Base-by-base conservation (phyloP, 2,888 invertebrate genomes). In the Leptopterna dolabrata region DNA sequence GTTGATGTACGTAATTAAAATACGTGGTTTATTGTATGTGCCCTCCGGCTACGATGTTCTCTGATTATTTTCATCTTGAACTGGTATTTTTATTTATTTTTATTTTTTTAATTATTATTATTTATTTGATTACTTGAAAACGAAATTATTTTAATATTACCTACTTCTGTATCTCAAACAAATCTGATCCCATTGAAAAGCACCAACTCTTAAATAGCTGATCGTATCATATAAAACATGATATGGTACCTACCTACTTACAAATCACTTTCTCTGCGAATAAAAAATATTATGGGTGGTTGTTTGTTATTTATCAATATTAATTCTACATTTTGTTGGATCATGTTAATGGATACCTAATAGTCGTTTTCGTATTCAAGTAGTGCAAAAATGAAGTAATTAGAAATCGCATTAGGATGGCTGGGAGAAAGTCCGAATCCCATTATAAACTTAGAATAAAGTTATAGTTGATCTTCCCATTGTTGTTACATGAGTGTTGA, bases 401-500 rank as follows among this genome's bases (percentile, higher is more conserved):
- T 76, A 76, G 41, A n/a, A 30, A n/a, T 29, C 6, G 41, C 30
- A 6, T 63, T n/a, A 63, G 63, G 7, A 63, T 24, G 63, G n/a
- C 51, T 16, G 63, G 19, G 63, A 19, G 24, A 63, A 51, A 51
- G 16, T 51, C 51, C 51, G 63, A 63, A 27, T 63, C 63, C 63
- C 63, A 11, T 13, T 19, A 24, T 63, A 27, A 63, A 63, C 27
- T 24, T 27, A 63, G 63, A 27, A 63, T 27, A 73, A 73, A 71
- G 27, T 30, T 27, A 45, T 27, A 24, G 45, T 19, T 36, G 76
- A 19, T 78, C 78, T 78, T 78, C 27, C 78, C 47, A 51, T 6
- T 63, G 63, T 63, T 78, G 78, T 78, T 78, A 45, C 9, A 45
- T 78, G 27, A 78, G 41, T 45, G 24, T 45, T 27, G 41, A 78